Evolutionary conservation across 2,113 vertebrate genomes (phyloP).

Genomic region (Lucifuga dentata): DNA sequence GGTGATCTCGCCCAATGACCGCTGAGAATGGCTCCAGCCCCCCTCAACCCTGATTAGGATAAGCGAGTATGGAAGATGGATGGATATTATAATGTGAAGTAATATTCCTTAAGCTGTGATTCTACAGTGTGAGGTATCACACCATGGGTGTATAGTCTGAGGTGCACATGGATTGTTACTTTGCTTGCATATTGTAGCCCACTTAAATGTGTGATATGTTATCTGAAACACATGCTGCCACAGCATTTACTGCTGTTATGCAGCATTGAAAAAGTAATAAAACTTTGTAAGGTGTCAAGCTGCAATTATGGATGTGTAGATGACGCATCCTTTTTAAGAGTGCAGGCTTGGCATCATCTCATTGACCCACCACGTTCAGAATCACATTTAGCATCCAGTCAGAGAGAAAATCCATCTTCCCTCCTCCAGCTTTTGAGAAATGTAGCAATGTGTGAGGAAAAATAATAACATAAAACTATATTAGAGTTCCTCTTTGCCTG

Average conservation of each 20-base stretch:
- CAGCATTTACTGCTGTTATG: neutral
- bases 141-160: neutral
- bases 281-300: constrained; percentile 49
- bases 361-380: constrained; percentile 72
- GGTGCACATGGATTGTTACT: constrained; percentile 6
- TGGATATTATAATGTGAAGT: too few relatives aligned
- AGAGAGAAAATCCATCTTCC: constrained; percentile 74
- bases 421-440: constrained; percentile 69
- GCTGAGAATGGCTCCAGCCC: too few relatives aligned
- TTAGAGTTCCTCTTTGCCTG: constrained; percentile 79
- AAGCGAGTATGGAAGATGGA: too few relatives aligned
- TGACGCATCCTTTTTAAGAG: constrained; percentile 52
- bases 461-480: constrained; percentile 83
- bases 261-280: constrained; percentile 23
- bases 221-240: neutral
- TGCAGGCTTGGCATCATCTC: constrained; percentile 61
- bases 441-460: constrained; percentile 74
- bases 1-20: too few relatives aligned
- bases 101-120: constrained; percentile 5
- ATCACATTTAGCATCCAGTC: constrained; percentile 78
- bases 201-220: constrained; percentile 12
- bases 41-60: too few relatives aligned
- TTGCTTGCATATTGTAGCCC: neutral
- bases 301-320: constrained; percentile 32
- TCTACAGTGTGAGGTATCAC: constrained; percentile 11